A percentile compares a stretch with the other conserved stretches of the same genome.
These are phyloP conservation scores for Bombus huntii DNA, from an alignment of 1,140 invertebrate species.

Conservation along the genomic window DNA sequence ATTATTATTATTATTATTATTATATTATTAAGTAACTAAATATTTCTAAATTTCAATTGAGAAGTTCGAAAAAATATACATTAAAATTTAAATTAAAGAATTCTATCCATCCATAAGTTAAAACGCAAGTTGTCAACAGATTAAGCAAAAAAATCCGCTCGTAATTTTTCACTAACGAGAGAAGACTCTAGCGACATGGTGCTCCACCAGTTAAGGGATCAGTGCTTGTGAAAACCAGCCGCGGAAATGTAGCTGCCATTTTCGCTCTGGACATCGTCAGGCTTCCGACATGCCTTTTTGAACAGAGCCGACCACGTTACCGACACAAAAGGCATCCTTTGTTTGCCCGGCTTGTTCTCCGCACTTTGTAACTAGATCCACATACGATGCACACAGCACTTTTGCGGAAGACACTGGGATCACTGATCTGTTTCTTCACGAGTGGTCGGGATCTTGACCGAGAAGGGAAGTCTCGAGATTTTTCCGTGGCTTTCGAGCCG, in stretches of 20 bases:
- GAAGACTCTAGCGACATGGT: not conserved
- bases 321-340: slow-evolving; percentile 55
- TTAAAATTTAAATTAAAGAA: not conserved
- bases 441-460: slow-evolving; percentile 33
- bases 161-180: not conserved
- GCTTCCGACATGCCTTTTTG: slow-evolving; percentile 30
- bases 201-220: not conserved
- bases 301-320: slow-evolving; percentile 7
- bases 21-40: too few relatives aligned
- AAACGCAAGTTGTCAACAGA: not conserved
- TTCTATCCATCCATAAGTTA: not conserved
- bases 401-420: slow-evolving; percentile 51
- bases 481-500: not conserved
- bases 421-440: slow-evolving; percentile 25
- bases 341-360: slow-evolving; percentile 41
- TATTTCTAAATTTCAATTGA: too few relatives aligned
- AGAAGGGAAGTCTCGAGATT: slow-evolving; percentile 3
- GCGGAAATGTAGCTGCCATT: not conserved
- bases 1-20: too few relatives aligned
- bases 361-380: slow-evolving; percentile 50
- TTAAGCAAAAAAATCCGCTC: not conserved
- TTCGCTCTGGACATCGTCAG: slow-evolving; percentile 58
- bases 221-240: slow-evolving; percentile 12
- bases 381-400: slow-evolving; percentile 29
- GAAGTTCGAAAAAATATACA: not conserved